These are phyloP conservation scores for Coregonus suidteri DNA, from an alignment of 2,797 vertebrate genomes.

Conservation along the genomic window DNA sequence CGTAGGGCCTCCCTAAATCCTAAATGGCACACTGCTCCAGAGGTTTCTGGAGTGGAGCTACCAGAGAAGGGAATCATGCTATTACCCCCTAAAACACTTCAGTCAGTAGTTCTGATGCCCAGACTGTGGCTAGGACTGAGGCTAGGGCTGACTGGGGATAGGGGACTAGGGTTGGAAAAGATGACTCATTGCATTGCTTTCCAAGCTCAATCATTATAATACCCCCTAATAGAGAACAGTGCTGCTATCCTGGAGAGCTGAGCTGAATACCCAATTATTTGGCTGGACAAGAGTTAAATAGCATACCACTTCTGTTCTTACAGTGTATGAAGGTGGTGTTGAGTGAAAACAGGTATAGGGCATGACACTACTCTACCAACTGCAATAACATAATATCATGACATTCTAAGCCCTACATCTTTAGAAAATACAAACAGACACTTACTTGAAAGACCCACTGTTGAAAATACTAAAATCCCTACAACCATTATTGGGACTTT, in stretches of 20 bases:
- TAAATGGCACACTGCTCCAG: too few species aligned
- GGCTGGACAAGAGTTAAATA: conserved; percentile 11
- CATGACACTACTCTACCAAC: too few species aligned
- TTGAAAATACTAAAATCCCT: neutral
- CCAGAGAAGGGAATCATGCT: conserved; percentile 40
- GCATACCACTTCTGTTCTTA: neutral
- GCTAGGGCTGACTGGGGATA: conserved; percentile 43
- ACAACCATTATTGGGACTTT: neutral
- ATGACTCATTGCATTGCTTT: conserved; percentile 76
- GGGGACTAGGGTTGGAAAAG: conserved; percentile 66
- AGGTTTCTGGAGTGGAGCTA: too few species aligned
- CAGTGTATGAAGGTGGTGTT: conserved; percentile 28
- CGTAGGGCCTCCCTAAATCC: too few species aligned
- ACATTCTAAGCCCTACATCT: neutral
- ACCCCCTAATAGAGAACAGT: conserved; percentile 70
- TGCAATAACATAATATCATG: too few species aligned
- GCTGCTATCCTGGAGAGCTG: conserved; percentile 57
- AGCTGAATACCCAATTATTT: conserved; percentile 44
- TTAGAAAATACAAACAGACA: neutral
- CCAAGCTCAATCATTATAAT: conserved; percentile 72
- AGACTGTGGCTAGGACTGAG: conserved; percentile 56
- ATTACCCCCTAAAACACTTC: conserved; percentile 64
- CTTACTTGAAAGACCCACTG: neutral
- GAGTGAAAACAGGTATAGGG: neutral
- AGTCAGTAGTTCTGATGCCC: conserved; percentile 58